phyloP scores from a whole-genome alignment of 2,113 vertebrate genomes.

The Osmerus mordax region DNA sequence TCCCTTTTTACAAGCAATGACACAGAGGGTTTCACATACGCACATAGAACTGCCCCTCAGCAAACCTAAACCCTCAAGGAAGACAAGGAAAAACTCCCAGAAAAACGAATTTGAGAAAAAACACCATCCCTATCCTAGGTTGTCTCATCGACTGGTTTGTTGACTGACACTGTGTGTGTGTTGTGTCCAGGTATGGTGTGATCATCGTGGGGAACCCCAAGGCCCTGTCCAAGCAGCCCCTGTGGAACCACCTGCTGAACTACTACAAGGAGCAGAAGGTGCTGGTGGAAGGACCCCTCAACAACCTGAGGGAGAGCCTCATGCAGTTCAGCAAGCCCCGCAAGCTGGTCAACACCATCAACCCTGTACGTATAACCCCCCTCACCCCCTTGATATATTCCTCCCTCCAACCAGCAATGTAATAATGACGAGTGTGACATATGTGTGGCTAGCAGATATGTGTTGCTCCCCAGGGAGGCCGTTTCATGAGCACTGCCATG shows the following conservation, averaged over 20 bases:
- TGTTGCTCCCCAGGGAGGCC: slow-evolving; percentile 58
- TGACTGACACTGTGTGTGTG: not conserved
- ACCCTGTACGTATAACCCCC: slow-evolving; percentile 81
- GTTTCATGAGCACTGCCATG: slow-evolving; percentile 99
- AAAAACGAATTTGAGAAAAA: not conserved
- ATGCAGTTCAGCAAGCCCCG: slow-evolving; percentile 99
- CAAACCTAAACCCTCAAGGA: too few relatives aligned
- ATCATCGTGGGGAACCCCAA: slow-evolving; percentile 99
- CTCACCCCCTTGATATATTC: not conserved
- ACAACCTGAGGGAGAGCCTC: slow-evolving; percentile 96
- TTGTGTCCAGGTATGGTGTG: slow-evolving; percentile 82
- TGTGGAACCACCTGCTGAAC: slow-evolving; percentile 98
- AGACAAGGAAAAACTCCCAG: not conserved
- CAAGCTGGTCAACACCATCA: slow-evolving; percentile 97
- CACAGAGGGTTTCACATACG: too few relatives aligned
- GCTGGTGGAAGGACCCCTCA: slow-evolving; percentile 95
- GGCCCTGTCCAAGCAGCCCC: slow-evolving; percentile 93
- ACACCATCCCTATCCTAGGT: too few relatives aligned
- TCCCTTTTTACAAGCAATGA: too few relatives aligned
- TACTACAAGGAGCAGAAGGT: slow-evolving; percentile 99
- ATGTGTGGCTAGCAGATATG: too few relatives aligned
- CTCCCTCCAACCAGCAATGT: not conserved
- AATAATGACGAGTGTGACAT: too few relatives aligned
- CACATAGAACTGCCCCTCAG: too few relatives aligned
- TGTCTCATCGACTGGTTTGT: not conserved